Conservation (phyloP, 1,140 invertebrate genomes). For the Chironomus striatipennis region DNA sequence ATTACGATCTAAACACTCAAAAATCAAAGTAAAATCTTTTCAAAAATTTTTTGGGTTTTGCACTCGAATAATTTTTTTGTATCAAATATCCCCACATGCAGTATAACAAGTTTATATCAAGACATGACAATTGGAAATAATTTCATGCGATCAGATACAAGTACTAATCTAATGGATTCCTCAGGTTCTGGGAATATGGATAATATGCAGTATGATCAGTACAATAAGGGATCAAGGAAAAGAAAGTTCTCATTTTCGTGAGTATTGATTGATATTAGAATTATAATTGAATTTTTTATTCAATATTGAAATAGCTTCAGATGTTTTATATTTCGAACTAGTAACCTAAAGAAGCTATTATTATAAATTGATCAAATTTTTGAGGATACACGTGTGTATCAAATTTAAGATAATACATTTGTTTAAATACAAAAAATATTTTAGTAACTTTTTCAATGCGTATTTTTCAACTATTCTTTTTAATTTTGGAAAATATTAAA, state of each 20-base stretch:
- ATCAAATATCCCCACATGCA: neutral
- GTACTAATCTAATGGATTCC: neutral
- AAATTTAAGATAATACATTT: too few species aligned
- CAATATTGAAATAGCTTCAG: too few species aligned
- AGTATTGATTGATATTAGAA: neutral
- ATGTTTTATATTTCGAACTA: too few species aligned
- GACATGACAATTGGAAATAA: neutral
- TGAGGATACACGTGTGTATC: too few species aligned
- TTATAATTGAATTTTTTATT: too few species aligned
- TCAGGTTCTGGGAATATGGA: neutral
- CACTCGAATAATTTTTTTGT: neutral
- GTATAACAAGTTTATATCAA: neutral
- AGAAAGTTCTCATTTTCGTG: constrained; percentile 4
- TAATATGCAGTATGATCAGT: neutral
- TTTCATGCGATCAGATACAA: neutral
- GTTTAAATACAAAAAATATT: too few species aligned
- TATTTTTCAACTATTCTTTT: too few species aligned
- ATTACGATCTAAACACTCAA: constrained; percentile 1
- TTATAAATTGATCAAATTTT: too few species aligned
- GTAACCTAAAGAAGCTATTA: too few species aligned
- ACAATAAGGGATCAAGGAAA: neutral
- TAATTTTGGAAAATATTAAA: too few species aligned
- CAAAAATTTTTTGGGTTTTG: neutral
- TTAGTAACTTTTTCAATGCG: too few species aligned
- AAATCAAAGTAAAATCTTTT: neutral